A percentile compares a stretch with the other conserved stretches of the same genome.
These are phyloP conservation scores for Corythornis vintsioides DNA, from an alignment of 2,113 vertebrate species.

Conservation along the genomic window DNA sequence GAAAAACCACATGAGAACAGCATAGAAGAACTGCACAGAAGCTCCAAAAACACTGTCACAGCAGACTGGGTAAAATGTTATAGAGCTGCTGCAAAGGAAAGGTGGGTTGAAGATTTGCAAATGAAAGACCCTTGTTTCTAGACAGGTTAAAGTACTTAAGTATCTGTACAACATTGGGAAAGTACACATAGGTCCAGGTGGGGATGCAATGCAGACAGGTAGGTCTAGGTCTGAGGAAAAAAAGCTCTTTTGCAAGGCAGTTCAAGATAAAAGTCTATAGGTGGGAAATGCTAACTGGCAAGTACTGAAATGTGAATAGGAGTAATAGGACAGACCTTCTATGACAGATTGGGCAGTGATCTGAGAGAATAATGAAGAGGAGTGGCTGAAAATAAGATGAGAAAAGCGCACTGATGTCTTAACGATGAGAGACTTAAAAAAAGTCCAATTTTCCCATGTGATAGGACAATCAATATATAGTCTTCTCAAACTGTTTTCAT, in stretches of 20 bases:
- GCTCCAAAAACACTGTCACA: not conserved
- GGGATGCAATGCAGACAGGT: fast-evolving
- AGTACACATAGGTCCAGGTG: fast-evolving
- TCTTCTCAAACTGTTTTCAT: not conserved
- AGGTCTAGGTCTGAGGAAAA: not conserved
- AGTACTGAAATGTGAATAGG: not conserved
- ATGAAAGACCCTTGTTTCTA: not conserved
- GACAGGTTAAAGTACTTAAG: not conserved
- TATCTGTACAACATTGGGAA: not conserved
- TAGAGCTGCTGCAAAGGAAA: not conserved
- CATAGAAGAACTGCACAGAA: fast-evolving
- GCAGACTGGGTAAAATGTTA: not conserved
- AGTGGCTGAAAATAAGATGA: not conserved
- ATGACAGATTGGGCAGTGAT: not conserved
- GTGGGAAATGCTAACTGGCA: not conserved
- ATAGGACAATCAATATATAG: not conserved
- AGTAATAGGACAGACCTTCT: not conserved
- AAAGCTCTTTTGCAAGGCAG: not conserved
- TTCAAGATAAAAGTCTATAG: not conserved
- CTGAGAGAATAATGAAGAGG: not conserved
- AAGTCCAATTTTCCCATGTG: not conserved
- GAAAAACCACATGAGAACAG: not conserved
- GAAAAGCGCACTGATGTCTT: not conserved
- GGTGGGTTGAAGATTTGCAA: not conserved
- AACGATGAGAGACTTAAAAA: not conserved